Conservation (phyloP, 2,888 invertebrate genomes). For the Acheta domesticus region DNA sequence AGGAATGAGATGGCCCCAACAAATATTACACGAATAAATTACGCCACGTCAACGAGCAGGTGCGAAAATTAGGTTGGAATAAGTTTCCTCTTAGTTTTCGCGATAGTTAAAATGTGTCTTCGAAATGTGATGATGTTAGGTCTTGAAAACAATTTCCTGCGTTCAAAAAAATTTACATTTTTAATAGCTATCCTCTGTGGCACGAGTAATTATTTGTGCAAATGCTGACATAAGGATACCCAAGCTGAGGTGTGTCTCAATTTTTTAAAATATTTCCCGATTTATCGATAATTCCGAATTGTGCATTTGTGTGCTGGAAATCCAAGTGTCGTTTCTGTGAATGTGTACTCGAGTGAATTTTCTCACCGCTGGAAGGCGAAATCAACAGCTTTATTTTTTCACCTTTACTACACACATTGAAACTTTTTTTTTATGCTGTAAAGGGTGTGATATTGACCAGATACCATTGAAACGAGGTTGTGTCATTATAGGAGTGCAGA, state of each 20-base stretch:
- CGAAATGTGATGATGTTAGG: neutral
- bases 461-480: too few species aligned
- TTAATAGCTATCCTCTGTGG: neutral
- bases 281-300: too few species aligned
- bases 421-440: too few species aligned
- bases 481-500: neutral
- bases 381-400: too few species aligned
- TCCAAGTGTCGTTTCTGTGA: too few species aligned
- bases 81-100: conserved; percentile 2
- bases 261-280: too few species aligned
- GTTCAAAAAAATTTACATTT: neutral
- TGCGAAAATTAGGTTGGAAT: conserved; percentile 33
- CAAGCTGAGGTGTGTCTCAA: too few species aligned
- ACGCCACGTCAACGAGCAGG: conserved; percentile 41
- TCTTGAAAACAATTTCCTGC: neutral
- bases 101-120: neutral
- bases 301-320: too few species aligned
- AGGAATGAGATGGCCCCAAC: neutral
- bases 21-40: conserved; percentile 20
- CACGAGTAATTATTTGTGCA: neutral
- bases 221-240: neutral
- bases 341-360: too few species aligned
- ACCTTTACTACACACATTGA: too few species aligned
- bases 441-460: too few species aligned
- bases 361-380: too few species aligned